Percentiles rank a stretch among this genome's conserved stretches.
These are phyloP conservation scores for Theretra japonica DNA, from an alignment of 2,888 invertebrate species.

Conservation along the genomic window DNA sequence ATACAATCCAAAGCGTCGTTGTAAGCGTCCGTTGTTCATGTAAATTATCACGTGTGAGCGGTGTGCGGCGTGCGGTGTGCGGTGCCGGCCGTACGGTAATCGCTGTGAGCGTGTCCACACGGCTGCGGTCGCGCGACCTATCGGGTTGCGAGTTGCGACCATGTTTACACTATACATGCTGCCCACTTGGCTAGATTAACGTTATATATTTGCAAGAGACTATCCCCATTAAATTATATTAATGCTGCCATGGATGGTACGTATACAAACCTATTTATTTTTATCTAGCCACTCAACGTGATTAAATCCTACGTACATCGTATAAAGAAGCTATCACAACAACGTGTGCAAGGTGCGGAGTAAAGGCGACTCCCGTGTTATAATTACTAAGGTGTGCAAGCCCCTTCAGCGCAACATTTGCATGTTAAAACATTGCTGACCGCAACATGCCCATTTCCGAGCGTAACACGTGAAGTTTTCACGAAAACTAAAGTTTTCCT, in stretches of 20 bases:
- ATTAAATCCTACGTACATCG: neutral
- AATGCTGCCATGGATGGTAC: neutral
- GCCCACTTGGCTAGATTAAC: constrained; percentile 41
- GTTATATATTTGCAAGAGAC: constrained; percentile 22
- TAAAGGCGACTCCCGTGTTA: constrained; percentile 33
- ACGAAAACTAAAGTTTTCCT: constrained; percentile 49
- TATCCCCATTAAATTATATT: constrained; percentile 16
- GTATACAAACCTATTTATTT: neutral
- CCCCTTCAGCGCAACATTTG: constrained; percentile 48
- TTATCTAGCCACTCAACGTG: constrained; percentile 13
- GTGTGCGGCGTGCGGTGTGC: constrained; percentile 45
- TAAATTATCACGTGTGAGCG: constrained; percentile 75
- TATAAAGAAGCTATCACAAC: constrained; percentile 17
- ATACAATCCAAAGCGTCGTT: constrained; percentile 66
- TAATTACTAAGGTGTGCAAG: constrained; percentile 39
- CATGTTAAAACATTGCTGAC: constrained; percentile 71
- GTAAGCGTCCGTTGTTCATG: constrained; percentile 64
- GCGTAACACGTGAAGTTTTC: constrained; percentile 55
- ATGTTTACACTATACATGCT: constrained; percentile 51
- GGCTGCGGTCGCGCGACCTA: constrained; percentile 65
- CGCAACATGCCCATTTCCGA: constrained; percentile 72
- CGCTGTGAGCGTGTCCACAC: constrained; percentile 53
- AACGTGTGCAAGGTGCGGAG: neutral
- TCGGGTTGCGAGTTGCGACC: constrained; percentile 51
- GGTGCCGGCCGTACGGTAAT: constrained; percentile 53